These are phyloP conservation scores for Pecten maximus DNA, from an alignment of 2,888 invertebrate genomes.

Conservation along the genomic window DNA sequence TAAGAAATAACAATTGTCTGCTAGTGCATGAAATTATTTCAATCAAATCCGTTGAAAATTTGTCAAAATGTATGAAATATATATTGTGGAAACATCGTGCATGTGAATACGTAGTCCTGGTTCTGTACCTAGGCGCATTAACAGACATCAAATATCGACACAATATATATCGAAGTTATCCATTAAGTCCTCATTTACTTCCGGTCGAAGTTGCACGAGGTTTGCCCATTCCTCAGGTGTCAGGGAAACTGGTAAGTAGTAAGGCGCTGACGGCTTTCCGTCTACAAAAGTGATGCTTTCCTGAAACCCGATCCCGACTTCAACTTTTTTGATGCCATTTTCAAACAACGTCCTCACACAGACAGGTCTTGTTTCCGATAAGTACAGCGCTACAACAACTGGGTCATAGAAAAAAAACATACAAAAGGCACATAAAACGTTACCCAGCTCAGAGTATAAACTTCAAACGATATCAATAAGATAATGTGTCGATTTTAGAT, in stretches of 20 bases:
- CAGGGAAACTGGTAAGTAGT: not conserved
- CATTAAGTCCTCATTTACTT: not conserved
- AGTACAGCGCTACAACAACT: not conserved
- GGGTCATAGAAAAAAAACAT: not conserved
- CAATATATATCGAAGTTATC: not conserved
- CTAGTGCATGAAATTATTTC: no score
- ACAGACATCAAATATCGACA: not conserved
- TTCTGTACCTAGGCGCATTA: no score
- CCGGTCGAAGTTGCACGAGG: not conserved
- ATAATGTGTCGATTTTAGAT: no score
- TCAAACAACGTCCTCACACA: not conserved
- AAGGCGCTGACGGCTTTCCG: not conserved
- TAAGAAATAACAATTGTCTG: no score
- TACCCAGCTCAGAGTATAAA: no score
- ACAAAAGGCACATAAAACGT: no score
- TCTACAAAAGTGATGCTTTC: not conserved
- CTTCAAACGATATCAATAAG: no score
- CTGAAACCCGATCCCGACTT: not conserved
- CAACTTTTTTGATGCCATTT: not conserved
- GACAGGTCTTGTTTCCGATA: not conserved
- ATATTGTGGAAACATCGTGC: no score
- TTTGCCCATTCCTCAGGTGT: not conserved
- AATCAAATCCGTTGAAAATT: no score
- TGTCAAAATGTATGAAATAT: no score
- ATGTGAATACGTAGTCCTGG: no score